phyloP scores from a whole-genome alignment of 30 jellyfish, hydroid and myxozoan species.

The Morbakka virulenta region DNA sequence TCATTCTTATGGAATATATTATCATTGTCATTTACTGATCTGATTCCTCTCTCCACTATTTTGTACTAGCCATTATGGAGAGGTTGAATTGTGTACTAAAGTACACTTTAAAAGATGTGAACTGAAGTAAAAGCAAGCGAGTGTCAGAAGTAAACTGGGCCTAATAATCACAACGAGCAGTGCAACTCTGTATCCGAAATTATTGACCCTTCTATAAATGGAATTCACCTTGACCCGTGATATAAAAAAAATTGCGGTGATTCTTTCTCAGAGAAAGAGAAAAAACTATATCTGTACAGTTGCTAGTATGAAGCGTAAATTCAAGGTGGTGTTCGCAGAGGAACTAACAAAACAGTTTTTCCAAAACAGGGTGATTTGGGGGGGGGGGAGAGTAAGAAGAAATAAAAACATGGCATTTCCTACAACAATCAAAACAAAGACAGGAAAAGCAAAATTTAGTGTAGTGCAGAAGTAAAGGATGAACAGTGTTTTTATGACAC shows the following conservation, averaged over 20 bases:
- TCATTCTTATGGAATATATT: no score
- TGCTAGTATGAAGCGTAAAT: not conserved
- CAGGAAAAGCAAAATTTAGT: not conserved
- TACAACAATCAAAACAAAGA: not conserved
- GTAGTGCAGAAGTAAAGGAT: not conserved
- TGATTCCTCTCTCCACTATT: no score
- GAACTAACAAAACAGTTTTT: not conserved
- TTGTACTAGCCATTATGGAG: no score
- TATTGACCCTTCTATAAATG: not conserved
- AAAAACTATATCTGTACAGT: not conserved
- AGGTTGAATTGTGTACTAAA: no score
- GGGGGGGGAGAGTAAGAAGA: not conserved
- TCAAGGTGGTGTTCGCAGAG: not conserved
- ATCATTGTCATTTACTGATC: no score
- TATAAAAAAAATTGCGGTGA: not conserved
- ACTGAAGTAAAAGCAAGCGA: no score
- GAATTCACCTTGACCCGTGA: constrained; percentile 3
- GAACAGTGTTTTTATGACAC: not conserved
- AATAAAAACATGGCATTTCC: not conserved
- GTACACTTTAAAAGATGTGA: no score
- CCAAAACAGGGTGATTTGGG: not conserved
- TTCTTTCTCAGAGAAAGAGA: constrained; percentile 1
- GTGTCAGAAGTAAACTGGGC: no score
- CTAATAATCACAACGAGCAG: no score
- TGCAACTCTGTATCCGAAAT: not conserved